Base-by-base conservation (phyloP, 2,113 vertebrate species). In the Leptobrachium ailaonicum region DNA sequence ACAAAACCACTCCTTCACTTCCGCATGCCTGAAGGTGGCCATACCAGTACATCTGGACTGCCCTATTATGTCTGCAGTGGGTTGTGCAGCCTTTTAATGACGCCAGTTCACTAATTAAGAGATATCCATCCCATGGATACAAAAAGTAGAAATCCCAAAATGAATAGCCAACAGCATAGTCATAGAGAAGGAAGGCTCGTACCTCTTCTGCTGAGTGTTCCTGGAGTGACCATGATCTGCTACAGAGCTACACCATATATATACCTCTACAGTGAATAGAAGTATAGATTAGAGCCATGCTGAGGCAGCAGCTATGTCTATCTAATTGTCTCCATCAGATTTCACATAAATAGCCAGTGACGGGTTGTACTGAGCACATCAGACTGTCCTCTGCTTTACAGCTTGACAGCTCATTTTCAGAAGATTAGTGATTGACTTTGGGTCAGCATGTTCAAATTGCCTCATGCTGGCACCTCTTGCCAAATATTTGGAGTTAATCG, bases 251-350 rank as follows among this genome's bases (percentile, higher is more conserved):
- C 85, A 83, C 47, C 86, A 91, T 95, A 94, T 96, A 95, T 96
- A 96, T 94, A 94, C 88, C 88, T 82, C 1, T 73, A 88, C 89
- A 93, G 88, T 93, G 93, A 86, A 88, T 92, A 93, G 91, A 86
- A 82, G 93, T 95, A 95, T 94, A 95, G 91, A 94, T 92, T 83
- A 9, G 43, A 86, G 45, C 84, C 82, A 85, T 89, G 95, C 95
- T 94, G 94, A 96, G 87, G 82, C 93, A 95, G 96, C 93, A 94
- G 85, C 84, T 91, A 91, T 93, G 93, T 95, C 93, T 71, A 47
- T 85, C 77, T 83, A 83, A 95, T 95, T 95, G 89, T 87, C 82
- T 88, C 90, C 91, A 60, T 88, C 83, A 91, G 88, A 86, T 86
- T 87, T 87, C 89, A 85, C 83, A 88, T 92, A 91, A 95, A 96